These are phyloP conservation scores for Tridacna crocea DNA, from an alignment of 2,888 invertebrate genomes.

Conservation along the genomic window DNA sequence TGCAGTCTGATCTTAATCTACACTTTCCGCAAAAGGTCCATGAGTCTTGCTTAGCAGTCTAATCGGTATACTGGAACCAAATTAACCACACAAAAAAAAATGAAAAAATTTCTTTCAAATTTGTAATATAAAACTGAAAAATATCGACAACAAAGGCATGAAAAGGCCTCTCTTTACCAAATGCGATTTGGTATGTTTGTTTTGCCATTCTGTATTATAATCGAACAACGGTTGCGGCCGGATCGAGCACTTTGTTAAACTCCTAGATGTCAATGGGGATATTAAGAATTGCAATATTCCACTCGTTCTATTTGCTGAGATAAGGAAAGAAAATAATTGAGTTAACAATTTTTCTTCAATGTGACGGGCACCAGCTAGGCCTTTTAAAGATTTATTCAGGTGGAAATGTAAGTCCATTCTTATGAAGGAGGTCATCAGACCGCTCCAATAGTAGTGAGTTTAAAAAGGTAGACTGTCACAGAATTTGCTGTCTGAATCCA, in stretches of 20 bases:
- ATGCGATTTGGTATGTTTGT: slow-evolving; percentile 52
- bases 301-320: slow-evolving; percentile 37
- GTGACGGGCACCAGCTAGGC: no score
- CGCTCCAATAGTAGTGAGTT: no score
- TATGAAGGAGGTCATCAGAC: no score
- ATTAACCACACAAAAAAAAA: background rate
- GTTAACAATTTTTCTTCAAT: no score
- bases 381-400: no score
- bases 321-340: background rate
- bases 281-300: slow-evolving; percentile 38
- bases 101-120: background rate
- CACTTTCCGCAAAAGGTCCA: no score
- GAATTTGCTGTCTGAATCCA: no score
- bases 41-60: no score
- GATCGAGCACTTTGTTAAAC: slow-evolving; percentile 43
- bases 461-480: no score
- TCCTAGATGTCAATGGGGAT: slow-evolving; percentile 38
- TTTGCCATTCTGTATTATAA: slow-evolving; percentile 49
- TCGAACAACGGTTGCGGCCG: slow-evolving; percentile 32
- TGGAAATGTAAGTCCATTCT: no score
- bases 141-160: slow-evolving; percentile 8
- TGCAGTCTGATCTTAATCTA: no score
- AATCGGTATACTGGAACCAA: background rate
- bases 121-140: slow-evolving; percentile 20
- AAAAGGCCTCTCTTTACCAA: slow-evolving; percentile 27